A percentile compares a stretch with the other conserved stretches of the same genome.
Conservation (phyloP, 2,113 vertebrate genomes). For the Kryptolebias marmoratus region DNA sequence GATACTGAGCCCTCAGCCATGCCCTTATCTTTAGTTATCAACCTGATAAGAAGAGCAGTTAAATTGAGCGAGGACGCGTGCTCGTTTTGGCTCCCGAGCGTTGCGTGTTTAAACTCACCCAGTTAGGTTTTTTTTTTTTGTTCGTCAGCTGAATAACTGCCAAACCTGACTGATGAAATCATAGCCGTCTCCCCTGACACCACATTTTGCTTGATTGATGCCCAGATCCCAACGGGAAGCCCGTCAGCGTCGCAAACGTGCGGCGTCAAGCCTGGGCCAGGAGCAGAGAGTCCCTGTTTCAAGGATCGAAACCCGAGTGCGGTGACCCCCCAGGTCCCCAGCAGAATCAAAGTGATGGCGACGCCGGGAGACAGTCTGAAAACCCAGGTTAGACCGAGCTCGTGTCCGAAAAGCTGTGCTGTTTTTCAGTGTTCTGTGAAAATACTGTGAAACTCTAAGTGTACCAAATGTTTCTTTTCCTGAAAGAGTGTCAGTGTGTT, state of each 20-base stretch:
- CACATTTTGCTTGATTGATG: slow-evolving; percentile 16
- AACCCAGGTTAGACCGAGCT: slow-evolving; percentile 74
- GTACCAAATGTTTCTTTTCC: neutral
- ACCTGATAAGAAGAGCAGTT: neutral
- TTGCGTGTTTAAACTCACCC: slow-evolving; percentile 16
- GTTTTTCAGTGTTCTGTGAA: neutral
- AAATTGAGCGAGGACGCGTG: no score
- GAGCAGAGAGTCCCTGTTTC: slow-evolving; percentile 88
- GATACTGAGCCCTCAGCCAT: neutral
- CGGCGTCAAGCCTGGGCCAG: slow-evolving; percentile 88
- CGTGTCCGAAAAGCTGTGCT: neutral
- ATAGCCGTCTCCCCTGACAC: neutral
- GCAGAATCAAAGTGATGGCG: slow-evolving; percentile 55
- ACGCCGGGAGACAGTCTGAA: slow-evolving; percentile 56
- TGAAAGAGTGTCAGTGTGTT: neutral
- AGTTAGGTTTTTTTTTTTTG: slow-evolving; percentile 18
- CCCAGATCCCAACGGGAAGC: slow-evolving; percentile 29
- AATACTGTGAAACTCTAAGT: no score
- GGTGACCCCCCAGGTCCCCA: slow-evolving; percentile 68
- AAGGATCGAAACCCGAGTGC: slow-evolving; percentile 46
- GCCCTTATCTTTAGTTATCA: no score
- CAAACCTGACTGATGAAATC: slow-evolving; percentile 25
- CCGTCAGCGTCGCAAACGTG: slow-evolving; percentile 34
- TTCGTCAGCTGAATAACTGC: slow-evolving; percentile 11
- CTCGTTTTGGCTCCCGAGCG: neutral